Base-by-base conservation (phyloP, 2,888 invertebrate genomes). In the Drosophila greeni region DNA sequence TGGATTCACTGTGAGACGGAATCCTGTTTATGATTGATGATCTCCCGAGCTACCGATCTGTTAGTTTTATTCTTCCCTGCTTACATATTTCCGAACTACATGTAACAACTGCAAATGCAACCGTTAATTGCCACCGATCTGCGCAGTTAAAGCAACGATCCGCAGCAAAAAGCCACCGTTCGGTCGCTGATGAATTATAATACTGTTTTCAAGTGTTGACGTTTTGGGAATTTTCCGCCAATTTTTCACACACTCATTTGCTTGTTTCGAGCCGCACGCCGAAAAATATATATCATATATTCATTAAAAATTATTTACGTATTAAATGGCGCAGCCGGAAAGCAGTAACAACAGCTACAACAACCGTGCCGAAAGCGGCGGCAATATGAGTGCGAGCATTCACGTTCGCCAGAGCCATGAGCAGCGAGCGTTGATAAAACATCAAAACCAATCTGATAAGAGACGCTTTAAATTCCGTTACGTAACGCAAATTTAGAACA, bases 381-480 rank as follows among this genome's bases (percentile, higher is more conserved):
- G 26, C 42, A 2, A 24, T 24, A n/a, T 42, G n/a, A 24, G 47
- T 49, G 67, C 42, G 42, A 24, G 42, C 5, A 40, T 48, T 49
- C 37, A 37, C 14, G 9, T 43, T 39, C 62, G 56, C 42, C 42
- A 58, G 60, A 53, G 58, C 61, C 33, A 47, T 49, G 49, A 45
- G 57, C 60, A 58, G 73, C 64, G 74, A 78, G 77, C 84, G 83
- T 84, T 84, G 76, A 84, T 83, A 86, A 85, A 83, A 79, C 69
- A 78, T 76, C 72, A 83, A 83, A 68, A 75, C 86, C 86, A 87
- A 87, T 87, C 85, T 86, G 87, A 87, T 87, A 87, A 87, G 85
- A 76, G 85, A 86, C 87, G 87, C 87, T 87, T 87, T 87, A 83
- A 87, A 85, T 87, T 87, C 86, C 87, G 85, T 87, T 86, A 87